Base-by-base conservation (phyloP, 2,888 invertebrate genomes). In the Drosophila atroscutellata region DNA sequence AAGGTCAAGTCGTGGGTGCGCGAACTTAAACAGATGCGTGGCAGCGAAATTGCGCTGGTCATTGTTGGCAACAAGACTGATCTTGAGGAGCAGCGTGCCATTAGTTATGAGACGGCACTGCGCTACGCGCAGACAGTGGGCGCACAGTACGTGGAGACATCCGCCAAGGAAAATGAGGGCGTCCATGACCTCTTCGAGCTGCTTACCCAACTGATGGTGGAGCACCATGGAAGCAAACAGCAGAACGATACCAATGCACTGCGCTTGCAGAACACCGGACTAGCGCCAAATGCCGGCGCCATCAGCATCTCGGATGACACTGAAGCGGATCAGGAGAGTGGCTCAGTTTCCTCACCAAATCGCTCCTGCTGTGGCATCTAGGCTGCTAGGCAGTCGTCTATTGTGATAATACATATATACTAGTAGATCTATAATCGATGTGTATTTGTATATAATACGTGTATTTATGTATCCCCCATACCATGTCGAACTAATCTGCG, bases 1-100 rank as follows among this genome's bases (percentile, higher is more conserved):
- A 99, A 98, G 95, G 99, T 99, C 0, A 98, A 99, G 94, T 98
- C 96, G 92, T 99, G 99, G 99, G 99, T 99, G 32, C 98, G 98
- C 91, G 99, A 99, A 93, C 93, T 99, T 65, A 96, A 97, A 82
- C 98, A 98, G 93, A 99, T 99, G 97, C 94, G 99, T 47, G 99
- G 99, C 5, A 95, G 97, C 69, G 97, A 98, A 85, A 97, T 99
- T 83, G 96, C 97, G 80, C 94, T 99, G 67, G 96, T 96, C 60
- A 99, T 99, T 91, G 98, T 98, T 67, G 99, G 99, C 57, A 99
- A 99, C 93, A 99, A 99, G 95, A 95, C 97, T 91, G 99, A 99
- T 94, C 94, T 99, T 90, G 98, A 98, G 90, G 97, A 97, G 91
- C 97, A 98, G 80, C 94, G 99, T 83, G 96, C 96, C 81, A 98